A percentile compares a stretch with the other conserved stretches of the same genome.
phyloP scores from a whole-genome alignment of 1,140 invertebrate species.

The Asobara japonica region DNA sequence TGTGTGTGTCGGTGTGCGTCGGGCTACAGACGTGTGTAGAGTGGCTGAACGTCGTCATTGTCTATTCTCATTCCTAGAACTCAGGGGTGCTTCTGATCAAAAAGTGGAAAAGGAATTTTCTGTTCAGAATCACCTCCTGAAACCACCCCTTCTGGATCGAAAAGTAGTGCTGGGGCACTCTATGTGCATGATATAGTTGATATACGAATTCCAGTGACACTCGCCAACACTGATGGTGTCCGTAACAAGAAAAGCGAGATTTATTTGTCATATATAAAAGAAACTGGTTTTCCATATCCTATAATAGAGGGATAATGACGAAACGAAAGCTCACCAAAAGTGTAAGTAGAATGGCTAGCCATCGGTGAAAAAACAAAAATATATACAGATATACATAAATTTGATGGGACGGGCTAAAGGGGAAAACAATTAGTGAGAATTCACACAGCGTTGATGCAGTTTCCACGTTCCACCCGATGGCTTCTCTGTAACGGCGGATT shows the following conservation, averaged over 20 bases:
- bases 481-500: conserved; percentile 19
- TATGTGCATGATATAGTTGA: no score
- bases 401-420: not conserved
- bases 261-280: not conserved
- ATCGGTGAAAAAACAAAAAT: not conserved
- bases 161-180: not conserved
- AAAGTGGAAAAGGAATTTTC: no score
- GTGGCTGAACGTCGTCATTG: no score
- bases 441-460: conserved; percentile 51
- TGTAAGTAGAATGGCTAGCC: not conserved
- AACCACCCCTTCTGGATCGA: conserved; percentile 7
- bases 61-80: no score
- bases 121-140: no score
- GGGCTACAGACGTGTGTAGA: no score
- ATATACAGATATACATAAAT: not conserved
- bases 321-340: not conserved
- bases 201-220: not conserved
- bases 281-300: not conserved
- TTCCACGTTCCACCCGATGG: conserved; percentile 47
- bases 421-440: conserved; percentile 57
- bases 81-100: no score
- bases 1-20: no score
- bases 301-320: not conserved
- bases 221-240: conserved; percentile 16
- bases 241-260: not conserved